Conservation (phyloP, 2,888 invertebrate genomes). For the Caenorhabditis afra region DNA sequence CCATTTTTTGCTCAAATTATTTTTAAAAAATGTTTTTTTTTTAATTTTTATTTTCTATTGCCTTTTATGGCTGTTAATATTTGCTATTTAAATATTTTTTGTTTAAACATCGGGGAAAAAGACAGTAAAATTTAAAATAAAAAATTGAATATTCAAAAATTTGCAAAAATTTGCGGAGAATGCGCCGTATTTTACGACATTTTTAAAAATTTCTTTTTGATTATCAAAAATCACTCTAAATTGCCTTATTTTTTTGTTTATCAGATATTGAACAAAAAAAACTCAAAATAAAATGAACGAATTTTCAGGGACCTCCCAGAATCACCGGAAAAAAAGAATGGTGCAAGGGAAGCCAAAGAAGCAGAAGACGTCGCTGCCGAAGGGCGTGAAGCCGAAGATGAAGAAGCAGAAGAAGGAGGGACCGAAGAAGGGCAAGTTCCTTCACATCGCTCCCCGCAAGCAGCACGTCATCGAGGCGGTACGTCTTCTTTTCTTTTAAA, state of each 20-base stretch:
- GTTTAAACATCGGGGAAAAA: not conserved
- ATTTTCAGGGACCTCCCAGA: no score
- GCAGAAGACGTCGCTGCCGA: conserved; percentile 70
- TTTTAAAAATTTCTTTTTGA: not conserved
- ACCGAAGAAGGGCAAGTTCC: conserved; percentile 67
- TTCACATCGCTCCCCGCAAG: conserved; percentile 74
- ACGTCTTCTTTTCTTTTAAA: not conserved
- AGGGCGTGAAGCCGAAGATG: conserved; percentile 72
- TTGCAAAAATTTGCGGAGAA: not conserved
- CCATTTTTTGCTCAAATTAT: not conserved
- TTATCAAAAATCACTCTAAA: no score
- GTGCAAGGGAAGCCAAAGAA: conserved; percentile 67
- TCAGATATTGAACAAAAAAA: no score
- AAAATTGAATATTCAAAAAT: no score
- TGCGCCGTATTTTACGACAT: not conserved
- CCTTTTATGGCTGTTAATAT: not conserved
- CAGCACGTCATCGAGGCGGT: conserved; percentile 67
- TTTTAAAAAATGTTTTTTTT: not conserved
- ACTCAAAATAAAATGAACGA: no score
- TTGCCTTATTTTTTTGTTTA: no score
- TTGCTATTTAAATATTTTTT: not conserved
- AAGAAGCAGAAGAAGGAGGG: conserved; percentile 64
- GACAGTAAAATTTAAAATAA: no score
- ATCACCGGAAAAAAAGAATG: conserved; percentile 65
- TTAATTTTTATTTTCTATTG: conserved; percentile 1